phyloP scores from a whole-genome alignment of 2,888 invertebrate species.

The Drosophila buzzatii region DNA sequence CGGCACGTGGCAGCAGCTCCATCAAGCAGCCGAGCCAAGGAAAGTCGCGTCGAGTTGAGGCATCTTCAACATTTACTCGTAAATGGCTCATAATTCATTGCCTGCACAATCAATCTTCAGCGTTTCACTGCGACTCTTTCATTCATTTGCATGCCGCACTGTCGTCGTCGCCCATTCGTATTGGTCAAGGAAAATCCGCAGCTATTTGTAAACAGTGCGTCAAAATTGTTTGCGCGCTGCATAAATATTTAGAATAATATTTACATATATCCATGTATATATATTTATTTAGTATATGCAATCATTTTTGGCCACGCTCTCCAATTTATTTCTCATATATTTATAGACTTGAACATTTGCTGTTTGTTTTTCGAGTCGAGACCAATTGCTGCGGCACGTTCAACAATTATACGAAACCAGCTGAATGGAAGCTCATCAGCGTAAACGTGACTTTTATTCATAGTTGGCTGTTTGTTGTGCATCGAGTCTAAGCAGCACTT shows the following conservation, averaged over 20 bases:
- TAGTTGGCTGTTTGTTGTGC: not conserved
- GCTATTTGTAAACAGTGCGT: constrained; percentile 67
- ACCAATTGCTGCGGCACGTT: constrained; percentile 39
- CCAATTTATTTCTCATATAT: constrained; percentile 19
- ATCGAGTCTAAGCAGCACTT: not conserved
- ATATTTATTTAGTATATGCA: constrained; percentile 28
- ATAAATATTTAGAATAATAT: constrained; percentile 64
- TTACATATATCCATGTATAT: constrained; percentile 32
- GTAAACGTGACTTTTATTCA: constrained; percentile 20
- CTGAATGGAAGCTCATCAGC: constrained; percentile 9
- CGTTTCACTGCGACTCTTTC: constrained; percentile 39
- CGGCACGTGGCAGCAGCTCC: constrained; percentile 16
- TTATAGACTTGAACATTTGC: constrained; percentile 12
- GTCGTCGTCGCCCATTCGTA: constrained; percentile 62
- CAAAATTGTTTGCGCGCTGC: constrained; percentile 58
- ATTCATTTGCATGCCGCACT: constrained; percentile 64
- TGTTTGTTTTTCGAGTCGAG: constrained; percentile 12
- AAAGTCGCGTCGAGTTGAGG: not conserved
- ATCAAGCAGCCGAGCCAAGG: constrained; percentile 4
- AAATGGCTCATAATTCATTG: constrained; percentile 62
- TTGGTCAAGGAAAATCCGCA: constrained; percentile 61
- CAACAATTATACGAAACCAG: constrained; percentile 17
- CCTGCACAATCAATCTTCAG: constrained; percentile 59
- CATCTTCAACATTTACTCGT: constrained; percentile 17
- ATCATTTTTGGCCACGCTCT: constrained; percentile 34